Percentiles rank a stretch among this genome's conserved stretches.
Evolutionary conservation across 2,113 vertebrate species (phyloP).

Genomic region (Brachypodius melanocephalos): DNA sequence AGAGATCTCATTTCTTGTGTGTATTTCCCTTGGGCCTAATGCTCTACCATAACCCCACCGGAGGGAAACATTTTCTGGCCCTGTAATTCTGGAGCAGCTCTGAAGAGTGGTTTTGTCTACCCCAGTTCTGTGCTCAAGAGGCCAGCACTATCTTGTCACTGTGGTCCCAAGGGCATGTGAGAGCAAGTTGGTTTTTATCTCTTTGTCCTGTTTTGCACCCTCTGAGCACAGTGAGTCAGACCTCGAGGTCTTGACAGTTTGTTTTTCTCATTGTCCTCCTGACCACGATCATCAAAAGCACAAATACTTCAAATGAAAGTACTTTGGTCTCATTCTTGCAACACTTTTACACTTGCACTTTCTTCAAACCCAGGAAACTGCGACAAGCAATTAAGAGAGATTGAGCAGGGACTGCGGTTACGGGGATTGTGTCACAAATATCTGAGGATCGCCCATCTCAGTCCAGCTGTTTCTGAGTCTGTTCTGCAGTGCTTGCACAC

Average conservation of each 20-base stretch:
- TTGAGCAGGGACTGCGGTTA: neutral
- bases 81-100: neutral
- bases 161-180: accelerated
- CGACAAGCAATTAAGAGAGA: neutral
- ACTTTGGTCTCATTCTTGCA: neutral
- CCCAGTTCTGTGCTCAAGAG: accelerated
- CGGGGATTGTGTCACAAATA: neutral
- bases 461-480: neutral
- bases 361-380: neutral
- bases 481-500: neutral
- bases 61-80: neutral
- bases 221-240: neutral
- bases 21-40: neutral
- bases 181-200: neutral
- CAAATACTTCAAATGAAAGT: neutral
- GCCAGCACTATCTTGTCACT: neutral
- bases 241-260: neutral
- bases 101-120: neutral
- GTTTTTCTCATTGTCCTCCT: neutral
- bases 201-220: neutral
- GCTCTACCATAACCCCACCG: neutral
- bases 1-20: neutral
- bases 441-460: neutral
- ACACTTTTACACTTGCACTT: neutral
- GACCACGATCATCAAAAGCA: neutral